phyloP scores from a whole-genome alignment of 2,797 vertebrate genomes.

The Gymnodraco acuticeps region DNA sequence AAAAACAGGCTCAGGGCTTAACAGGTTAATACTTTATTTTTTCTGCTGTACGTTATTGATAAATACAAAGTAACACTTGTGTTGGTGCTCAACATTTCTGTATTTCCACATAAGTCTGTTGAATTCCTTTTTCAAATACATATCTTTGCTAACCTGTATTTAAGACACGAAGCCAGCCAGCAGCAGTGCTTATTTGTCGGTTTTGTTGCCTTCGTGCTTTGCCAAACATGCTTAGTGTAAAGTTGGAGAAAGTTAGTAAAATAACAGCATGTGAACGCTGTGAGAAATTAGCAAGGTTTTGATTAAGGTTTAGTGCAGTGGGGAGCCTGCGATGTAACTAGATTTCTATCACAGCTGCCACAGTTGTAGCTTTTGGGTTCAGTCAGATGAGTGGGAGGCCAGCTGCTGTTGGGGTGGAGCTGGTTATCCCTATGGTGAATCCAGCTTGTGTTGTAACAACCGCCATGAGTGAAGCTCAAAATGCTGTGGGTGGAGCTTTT shows the following conservation, averaged over 20 bases:
- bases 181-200: background rate
- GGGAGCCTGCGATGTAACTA: background rate
- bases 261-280: background rate
- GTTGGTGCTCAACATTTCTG: background rate
- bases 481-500: slow-evolving; percentile 54
- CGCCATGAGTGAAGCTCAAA: slow-evolving; percentile 38
- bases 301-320: slow-evolving; percentile 25
- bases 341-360: slow-evolving; percentile 10
- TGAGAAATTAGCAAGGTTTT: slow-evolving; percentile 5
- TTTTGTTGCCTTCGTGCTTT: background rate
- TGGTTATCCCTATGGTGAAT: slow-evolving; percentile 46
- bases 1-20: too few species aligned
- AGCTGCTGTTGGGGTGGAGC: slow-evolving; percentile 38
- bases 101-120: background rate
- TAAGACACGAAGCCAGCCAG: background rate
- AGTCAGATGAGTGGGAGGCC: slow-evolving; percentile 7
- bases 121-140: background rate
- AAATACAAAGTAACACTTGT: slow-evolving; percentile 9
- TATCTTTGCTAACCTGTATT: background rate
- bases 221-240: background rate
- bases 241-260: background rate
- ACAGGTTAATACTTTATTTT: background rate
- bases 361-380: slow-evolving; percentile 10
- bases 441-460: slow-evolving; percentile 48
- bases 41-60: background rate